A percentile compares a stretch with the other conserved stretches of the same genome.
These are phyloP conservation scores for Chionodraco myersi DNA, from an alignment of 2,113 vertebrate genomes.

Conservation along the genomic window DNA sequence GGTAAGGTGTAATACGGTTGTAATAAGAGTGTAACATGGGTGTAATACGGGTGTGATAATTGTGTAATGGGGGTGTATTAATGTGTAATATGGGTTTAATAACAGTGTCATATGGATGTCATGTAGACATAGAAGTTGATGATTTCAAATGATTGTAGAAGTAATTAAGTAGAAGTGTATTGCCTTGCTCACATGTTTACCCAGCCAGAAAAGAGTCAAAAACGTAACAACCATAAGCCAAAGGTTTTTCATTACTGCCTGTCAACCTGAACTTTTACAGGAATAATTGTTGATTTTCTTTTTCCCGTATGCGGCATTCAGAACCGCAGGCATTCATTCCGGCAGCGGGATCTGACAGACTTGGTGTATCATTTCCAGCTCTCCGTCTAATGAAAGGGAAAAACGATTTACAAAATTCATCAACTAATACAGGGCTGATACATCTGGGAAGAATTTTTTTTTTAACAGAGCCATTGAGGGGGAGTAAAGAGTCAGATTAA, in stretches of 20 bases:
- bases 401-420: slow-evolving; percentile 42
- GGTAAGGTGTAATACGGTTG: too few species aligned
- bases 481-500: slow-evolving; percentile 5
- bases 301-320: slow-evolving; percentile 9
- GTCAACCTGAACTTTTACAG: not conserved
- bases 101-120: too few species aligned
- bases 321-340: slow-evolving; percentile 10
- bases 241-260: not conserved
- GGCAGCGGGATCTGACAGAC: slow-evolving; percentile 13
- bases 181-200: not conserved
- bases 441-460: slow-evolving; percentile 8
- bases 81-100: too few species aligned
- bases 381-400: slow-evolving; percentile 46
- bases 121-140: too few species aligned
- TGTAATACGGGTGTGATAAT: too few species aligned
- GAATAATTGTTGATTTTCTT: slow-evolving; percentile 8
- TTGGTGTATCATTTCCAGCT: slow-evolving; percentile 18
- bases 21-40: too few species aligned
- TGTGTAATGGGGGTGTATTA: too few species aligned
- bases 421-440: slow-evolving; percentile 27
- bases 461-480: not conserved
- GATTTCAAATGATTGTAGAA: not conserved
- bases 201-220: not conserved
- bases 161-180: not conserved
- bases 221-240: not conserved